Evolutionary conservation across 2,888 invertebrate species (phyloP), one percentile per base, ranked within the genome.

Genomic region (Yponomeuta plumbellus): DNA sequence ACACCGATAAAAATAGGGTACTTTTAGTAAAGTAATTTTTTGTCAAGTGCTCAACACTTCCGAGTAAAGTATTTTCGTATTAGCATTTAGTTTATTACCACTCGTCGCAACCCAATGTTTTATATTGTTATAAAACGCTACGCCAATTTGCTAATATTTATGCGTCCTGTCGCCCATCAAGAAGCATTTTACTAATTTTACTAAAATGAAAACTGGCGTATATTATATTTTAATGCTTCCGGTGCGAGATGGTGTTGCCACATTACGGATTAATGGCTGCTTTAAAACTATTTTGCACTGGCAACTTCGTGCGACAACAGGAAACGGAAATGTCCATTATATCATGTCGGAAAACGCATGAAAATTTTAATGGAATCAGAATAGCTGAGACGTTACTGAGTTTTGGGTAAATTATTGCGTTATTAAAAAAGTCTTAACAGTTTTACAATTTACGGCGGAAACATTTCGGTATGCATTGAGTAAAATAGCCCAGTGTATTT

Each of bases 201-300:
- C 83, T 85, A 86, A 88, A 86, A 81, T 85, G 81, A 81, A 83
- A 85, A 84, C 83, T 80, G 75, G 81, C 79, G 77, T 91, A 90
- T 88, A 90, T 89, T 83, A 86, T 81, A 78, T 76, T 84, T 88
- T 91, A 88, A 88, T 90, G 86, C 88, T 88, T 88, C 90, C 90
- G 86, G 87, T 81, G 76, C 76, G 77, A 79, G 84, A 79, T 79
- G 76, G 81, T 85, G 85, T 85, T 84, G 80, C 83, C 81, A 82
- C 84, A 84, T 87, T 84, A 86, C 87, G 85, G 88, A 87, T 86
- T 86, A 84, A 88, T 86, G 81, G 84, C 76, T 71, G 79, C 81
- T 85, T 85, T 85, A 82, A 85, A 86, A 86, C 85, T 86, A 87
- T 90, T 91, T 90, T 77, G 90, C 88, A 88, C 76, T 85, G 84